Conservation (phyloP, 2,888 invertebrate genomes). For the Apodemia duryi region DNA sequence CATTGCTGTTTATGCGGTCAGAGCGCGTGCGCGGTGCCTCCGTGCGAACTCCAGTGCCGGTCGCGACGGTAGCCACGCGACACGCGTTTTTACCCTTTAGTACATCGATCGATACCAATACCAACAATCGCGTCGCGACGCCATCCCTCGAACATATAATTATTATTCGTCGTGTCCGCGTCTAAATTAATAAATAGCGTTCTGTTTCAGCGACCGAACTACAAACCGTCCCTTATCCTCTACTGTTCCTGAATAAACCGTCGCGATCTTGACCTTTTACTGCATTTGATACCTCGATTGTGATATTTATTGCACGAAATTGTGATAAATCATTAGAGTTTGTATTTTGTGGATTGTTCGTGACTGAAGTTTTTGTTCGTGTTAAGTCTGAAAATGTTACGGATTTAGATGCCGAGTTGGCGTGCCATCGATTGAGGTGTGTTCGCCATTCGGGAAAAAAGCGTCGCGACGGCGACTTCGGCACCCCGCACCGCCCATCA, state of each 20-base stretch:
- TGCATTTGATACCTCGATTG: neutral
- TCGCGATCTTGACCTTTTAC: slow-evolving; percentile 29
- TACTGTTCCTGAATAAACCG: slow-evolving; percentile 27
- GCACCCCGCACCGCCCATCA: slow-evolving; percentile 62
- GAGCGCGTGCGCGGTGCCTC: slow-evolving; percentile 60
- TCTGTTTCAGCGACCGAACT: slow-evolving; percentile 45
- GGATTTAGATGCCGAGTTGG: slow-evolving; percentile 35
- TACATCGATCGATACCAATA: slow-evolving; percentile 42
- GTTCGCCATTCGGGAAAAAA: slow-evolving; percentile 45
- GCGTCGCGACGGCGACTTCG: slow-evolving; percentile 45
- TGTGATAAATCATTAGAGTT: slow-evolving; percentile 28
- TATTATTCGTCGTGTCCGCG: neutral
- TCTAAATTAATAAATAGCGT: slow-evolving; percentile 10
- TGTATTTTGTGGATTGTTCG: slow-evolving; percentile 9
- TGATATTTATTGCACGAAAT: slow-evolving; percentile 15
- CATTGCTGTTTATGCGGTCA: slow-evolving; percentile 31
- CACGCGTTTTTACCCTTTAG: slow-evolving; percentile 55
- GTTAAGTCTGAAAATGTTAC: slow-evolving; percentile 28
- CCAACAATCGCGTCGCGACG: slow-evolving; percentile 33
- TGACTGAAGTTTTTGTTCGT: slow-evolving; percentile 18
- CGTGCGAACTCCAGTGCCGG: slow-evolving; percentile 61
- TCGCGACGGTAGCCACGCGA: slow-evolving; percentile 71
- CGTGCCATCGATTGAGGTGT: slow-evolving; percentile 57
- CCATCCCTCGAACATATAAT: slow-evolving; percentile 28
- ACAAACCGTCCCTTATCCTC: slow-evolving; percentile 38